These are phyloP conservation scores for Euphonia xanthogaster DNA, from an alignment of 2,797 vertebrate genomes.

Conservation along the genomic window DNA sequence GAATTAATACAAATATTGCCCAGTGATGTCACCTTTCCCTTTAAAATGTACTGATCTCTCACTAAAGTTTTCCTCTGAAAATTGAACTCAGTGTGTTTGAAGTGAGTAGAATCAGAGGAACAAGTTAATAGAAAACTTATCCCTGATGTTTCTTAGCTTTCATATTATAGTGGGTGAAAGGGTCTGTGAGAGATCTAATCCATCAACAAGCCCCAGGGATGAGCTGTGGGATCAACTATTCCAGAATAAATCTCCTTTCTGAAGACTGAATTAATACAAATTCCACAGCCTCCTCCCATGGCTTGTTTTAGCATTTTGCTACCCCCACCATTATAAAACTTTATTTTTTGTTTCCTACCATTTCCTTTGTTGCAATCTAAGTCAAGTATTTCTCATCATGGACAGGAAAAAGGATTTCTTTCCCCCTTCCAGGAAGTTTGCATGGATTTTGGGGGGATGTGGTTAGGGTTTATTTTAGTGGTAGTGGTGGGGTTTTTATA, in stretches of 20 bases:
- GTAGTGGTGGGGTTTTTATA: rapidly evolving
- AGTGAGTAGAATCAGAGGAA: background rate
- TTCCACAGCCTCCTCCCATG: background rate
- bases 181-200: background rate
- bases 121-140: background rate
- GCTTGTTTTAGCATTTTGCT: background rate
- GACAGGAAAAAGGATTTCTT: background rate
- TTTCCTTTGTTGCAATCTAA: background rate
- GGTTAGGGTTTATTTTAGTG: rapidly evolving
- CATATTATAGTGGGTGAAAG: background rate
- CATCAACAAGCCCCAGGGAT: background rate
- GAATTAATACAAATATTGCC: background rate
- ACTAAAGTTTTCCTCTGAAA: background rate
- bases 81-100: background rate
- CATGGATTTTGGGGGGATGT: rapidly evolving
- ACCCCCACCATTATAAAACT: background rate
- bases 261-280: background rate
- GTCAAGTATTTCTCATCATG: background rate
- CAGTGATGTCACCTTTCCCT: background rate
- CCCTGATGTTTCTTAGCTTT: background rate
- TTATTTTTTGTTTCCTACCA: background rate
- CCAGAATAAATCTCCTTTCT: background rate
- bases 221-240: background rate
- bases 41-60: background rate
- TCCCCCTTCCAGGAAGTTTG: background rate